Conservation (phyloP, 2,113 vertebrate species). For the Bagarius yarrelli region DNA sequence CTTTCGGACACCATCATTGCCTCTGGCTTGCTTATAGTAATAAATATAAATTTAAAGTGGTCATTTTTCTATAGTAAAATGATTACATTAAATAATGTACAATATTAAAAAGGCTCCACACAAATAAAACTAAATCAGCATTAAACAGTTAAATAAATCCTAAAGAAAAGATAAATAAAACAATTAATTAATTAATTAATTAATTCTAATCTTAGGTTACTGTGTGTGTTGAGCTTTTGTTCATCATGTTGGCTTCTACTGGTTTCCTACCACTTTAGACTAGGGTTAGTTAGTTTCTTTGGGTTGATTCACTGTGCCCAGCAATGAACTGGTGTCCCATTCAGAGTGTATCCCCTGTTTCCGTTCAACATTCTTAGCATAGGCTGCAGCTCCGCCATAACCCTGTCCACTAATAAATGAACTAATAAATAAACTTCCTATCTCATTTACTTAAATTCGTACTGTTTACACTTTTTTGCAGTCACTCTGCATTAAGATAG, state of each 20-base stretch:
- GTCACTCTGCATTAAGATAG: too few species aligned
- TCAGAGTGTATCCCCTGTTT: too few species aligned
- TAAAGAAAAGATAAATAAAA: neutral
- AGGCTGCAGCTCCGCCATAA: neutral
- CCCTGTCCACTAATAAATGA: neutral
- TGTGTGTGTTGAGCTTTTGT: neutral
- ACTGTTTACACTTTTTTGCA: too few species aligned
- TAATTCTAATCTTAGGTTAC: neutral
- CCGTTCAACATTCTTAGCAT: neutral
- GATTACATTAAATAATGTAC: too few species aligned
- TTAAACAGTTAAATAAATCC: neutral
- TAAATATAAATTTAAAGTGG: too few species aligned
- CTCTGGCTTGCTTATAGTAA: too few species aligned
- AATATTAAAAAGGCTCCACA: too few species aligned
- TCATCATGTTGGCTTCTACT: neutral
- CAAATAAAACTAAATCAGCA: neutral
- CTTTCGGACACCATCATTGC: too few species aligned
- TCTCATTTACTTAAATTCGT: too few species aligned
- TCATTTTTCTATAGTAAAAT: too few species aligned
- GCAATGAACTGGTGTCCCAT: neutral
- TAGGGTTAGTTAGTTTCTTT: neutral
- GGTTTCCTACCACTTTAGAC: neutral
- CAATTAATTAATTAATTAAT: neutral
- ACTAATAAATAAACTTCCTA: too few species aligned
- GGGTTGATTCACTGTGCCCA: neutral